These are phyloP conservation scores for Acanthosepion esculentum DNA, from an alignment of 2,888 invertebrate genomes.

Conservation along the genomic window DNA sequence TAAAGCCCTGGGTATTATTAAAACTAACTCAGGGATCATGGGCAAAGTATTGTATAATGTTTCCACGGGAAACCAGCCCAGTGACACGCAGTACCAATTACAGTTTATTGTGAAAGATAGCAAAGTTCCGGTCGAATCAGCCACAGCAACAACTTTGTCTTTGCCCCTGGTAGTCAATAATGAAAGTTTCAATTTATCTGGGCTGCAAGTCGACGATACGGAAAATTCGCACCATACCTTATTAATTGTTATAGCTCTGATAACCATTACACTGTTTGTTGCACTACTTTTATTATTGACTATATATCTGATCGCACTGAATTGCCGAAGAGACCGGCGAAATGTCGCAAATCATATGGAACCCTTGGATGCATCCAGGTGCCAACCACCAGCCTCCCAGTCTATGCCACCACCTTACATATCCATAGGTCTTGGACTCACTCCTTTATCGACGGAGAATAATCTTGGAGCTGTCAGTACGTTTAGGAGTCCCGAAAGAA, in stretches of 20 bases:
- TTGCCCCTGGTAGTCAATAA: slow-evolving; percentile 56
- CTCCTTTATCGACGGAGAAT: slow-evolving; percentile 1
- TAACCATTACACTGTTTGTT: not conserved
- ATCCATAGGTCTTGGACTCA: not conserved
- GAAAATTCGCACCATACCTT: not conserved
- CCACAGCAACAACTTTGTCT: slow-evolving; percentile 56
- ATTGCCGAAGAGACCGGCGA: slow-evolving; percentile 16
- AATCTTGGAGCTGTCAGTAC: slow-evolving; percentile 34
- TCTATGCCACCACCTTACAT: not conserved
- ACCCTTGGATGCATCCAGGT: not conserved
- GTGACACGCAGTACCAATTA: slow-evolving; percentile 59
- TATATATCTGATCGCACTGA: not conserved
- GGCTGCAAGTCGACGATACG: not conserved
- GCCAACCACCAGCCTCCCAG: not conserved
- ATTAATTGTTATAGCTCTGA: not conserved
- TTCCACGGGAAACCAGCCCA: slow-evolving; percentile 61
- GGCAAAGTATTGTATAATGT: slow-evolving; percentile 56
- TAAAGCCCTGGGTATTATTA: too few species aligned
- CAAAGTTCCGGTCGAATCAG: slow-evolving; percentile 57
- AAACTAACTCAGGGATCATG: too few species aligned
- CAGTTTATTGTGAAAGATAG: slow-evolving; percentile 62
- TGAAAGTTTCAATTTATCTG: slow-evolving; percentile 48
- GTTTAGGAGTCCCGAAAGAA: not conserved
- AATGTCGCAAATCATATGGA: not conserved
- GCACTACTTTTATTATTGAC: not conserved